Conservation (phyloP, 1,140 invertebrate species). For the Bradysia coprophila region DNA sequence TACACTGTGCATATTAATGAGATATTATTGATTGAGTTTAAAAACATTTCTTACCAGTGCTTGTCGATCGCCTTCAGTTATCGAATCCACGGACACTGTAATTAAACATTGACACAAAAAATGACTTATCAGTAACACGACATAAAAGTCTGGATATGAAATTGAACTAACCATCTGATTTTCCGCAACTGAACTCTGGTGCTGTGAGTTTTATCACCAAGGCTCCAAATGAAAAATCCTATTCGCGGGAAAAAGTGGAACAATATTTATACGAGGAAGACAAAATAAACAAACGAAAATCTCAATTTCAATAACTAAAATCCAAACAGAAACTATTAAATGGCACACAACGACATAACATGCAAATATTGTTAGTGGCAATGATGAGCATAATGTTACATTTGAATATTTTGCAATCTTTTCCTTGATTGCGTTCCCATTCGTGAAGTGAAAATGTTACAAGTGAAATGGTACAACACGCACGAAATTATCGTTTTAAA, state of each 20-base stretch:
- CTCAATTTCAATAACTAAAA: not conserved
- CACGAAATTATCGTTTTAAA: too few relatives aligned
- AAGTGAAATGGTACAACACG: too few relatives aligned
- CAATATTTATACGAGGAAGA: too few relatives aligned
- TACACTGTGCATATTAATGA: too few relatives aligned
- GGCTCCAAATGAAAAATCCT: constrained; percentile 76
- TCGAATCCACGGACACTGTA: constrained; percentile 81
- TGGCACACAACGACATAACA: not conserved
- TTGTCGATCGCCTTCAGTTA: constrained; percentile 79
- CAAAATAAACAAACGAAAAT: too few relatives aligned
- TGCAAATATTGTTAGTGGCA: too few relatives aligned
- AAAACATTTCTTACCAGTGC: constrained; percentile 55
- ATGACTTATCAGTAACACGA: not conserved
- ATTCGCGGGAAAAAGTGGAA: not conserved
- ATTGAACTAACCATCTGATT: constrained; percentile 53
- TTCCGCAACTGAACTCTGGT: constrained; percentile 88
- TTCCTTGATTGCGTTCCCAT: too few relatives aligned
- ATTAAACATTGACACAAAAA: constrained; percentile 15
- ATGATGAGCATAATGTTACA: too few relatives aligned
- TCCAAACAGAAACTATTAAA: not conserved
- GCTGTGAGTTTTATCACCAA: constrained; percentile 86
- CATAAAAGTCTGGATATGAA: constrained; percentile 3
- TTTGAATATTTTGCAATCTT: too few relatives aligned
- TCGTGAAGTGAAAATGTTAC: too few relatives aligned
- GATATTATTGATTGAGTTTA: too few relatives aligned